Evolutionary conservation across 2,888 invertebrate genomes (phyloP).

Genomic region (Griposia aprilina): DNA sequence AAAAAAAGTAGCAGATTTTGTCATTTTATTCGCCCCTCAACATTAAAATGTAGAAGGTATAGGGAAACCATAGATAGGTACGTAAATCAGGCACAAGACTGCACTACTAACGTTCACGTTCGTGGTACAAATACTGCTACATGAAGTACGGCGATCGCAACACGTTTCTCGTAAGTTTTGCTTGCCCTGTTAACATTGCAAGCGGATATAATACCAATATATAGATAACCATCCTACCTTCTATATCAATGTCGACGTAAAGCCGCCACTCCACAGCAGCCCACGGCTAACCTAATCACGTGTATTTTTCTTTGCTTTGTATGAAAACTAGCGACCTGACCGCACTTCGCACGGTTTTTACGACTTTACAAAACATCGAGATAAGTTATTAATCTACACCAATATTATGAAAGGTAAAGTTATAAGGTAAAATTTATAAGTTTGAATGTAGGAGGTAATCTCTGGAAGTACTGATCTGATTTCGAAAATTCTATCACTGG

Average conservation of each 20-base stretch:
- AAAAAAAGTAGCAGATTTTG: background rate
- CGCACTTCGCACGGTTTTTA: too few relatives aligned
- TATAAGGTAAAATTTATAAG: too few relatives aligned
- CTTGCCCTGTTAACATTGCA: conserved; percentile 54
- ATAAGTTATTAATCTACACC: too few relatives aligned
- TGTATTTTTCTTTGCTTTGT: background rate
- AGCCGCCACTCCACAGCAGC: background rate
- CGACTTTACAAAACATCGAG: too few relatives aligned
- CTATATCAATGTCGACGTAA: conserved; percentile 2
- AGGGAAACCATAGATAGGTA: background rate
- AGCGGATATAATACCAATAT: conserved; percentile 20
- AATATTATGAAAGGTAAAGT: too few relatives aligned
- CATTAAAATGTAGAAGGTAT: background rate
- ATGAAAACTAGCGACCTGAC: background rate
- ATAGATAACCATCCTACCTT: background rate
- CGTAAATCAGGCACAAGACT: conserved; percentile 30
- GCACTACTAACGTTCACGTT: conserved; percentile 34
- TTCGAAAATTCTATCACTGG: too few relatives aligned
- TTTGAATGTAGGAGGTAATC: too few relatives aligned
- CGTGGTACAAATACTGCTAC: conserved; percentile 25
- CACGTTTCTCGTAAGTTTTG: conserved; percentile 58
- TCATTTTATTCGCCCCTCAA: background rate
- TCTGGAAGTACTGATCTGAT: too few relatives aligned
- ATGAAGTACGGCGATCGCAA: conserved; percentile 49
- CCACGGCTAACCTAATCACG: background rate